These are phyloP conservation scores for Saccopteryx bilineata DNA, from an alignment of 2,113 vertebrate species.

Conservation along the genomic window DNA sequence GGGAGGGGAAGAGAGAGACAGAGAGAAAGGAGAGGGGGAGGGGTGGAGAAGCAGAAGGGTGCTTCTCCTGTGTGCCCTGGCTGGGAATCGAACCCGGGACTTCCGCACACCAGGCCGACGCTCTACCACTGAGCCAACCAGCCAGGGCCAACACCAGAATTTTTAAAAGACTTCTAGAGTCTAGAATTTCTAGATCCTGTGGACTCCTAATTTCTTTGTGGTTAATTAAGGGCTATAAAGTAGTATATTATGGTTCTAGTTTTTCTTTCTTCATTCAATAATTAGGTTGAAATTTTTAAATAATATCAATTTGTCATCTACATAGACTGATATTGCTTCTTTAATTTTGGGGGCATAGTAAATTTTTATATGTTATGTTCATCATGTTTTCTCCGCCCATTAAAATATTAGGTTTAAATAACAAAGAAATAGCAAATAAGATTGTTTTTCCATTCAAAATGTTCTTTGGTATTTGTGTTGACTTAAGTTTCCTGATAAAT, in stretches of 20 bases:
- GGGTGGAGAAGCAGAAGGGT: too few species aligned
- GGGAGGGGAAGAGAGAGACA: too few species aligned
- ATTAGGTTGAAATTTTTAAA: slow-evolving; percentile 21
- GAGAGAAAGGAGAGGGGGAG: too few species aligned
- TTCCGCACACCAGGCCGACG: too few species aligned
- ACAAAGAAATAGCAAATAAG: not conserved
- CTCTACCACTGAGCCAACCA: too few species aligned
- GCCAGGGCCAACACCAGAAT: not conserved
- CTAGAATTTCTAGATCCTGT: slow-evolving; percentile 13
- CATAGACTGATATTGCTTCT: not conserved
- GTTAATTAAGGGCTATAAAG: not conserved
- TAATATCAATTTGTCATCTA: not conserved
- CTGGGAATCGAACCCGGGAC: too few species aligned
- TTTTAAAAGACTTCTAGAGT: not conserved
- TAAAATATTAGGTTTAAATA: slow-evolving; percentile 20
- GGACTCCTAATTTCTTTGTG: not conserved
- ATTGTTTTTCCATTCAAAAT: not conserved
- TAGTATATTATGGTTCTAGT: not conserved
- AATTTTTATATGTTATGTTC: slow-evolving; percentile 39
- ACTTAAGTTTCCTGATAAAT: slow-evolving; percentile 33
- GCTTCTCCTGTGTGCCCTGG: too few species aligned
- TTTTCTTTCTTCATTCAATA: slow-evolving; percentile 47
- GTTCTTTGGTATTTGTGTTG: slow-evolving; percentile 28
- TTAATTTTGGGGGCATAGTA: slow-evolving; percentile 3
- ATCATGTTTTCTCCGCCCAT: not conserved